A percentile compares a stretch with the other conserved stretches of the same genome.
These are phyloP conservation scores for Brachionus rubens DNA, from an alignment of 1,140 invertebrate genomes.

Conservation along the genomic window DNA sequence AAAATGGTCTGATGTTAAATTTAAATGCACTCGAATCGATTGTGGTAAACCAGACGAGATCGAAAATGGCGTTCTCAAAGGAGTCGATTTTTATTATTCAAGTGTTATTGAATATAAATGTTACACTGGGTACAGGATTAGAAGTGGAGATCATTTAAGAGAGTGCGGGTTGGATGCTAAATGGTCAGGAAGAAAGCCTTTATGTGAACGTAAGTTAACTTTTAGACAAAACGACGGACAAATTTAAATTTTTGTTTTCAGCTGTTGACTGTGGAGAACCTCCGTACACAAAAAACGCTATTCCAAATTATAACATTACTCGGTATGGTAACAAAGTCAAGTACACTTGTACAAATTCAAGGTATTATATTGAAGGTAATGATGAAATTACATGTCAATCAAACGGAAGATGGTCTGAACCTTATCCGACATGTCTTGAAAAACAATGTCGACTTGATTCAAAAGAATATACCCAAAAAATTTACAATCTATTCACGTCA, in stretches of 20 bases:
- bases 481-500: background rate
- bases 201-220: constrained; percentile 30
- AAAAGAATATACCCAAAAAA: background rate
- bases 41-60: constrained; percentile 30
- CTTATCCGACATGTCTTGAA: background rate
- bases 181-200: constrained; percentile 13
- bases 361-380: background rate
- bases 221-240: background rate
- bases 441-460: constrained; percentile 2
- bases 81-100: constrained; percentile 13
- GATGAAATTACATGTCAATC: background rate
- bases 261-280: constrained; percentile 43
- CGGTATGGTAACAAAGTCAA: background rate
- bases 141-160: constrained; percentile 22
- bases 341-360: background rate
- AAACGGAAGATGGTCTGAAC: background rate
- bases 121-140: constrained; percentile 2
- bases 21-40: constrained; percentile 4
- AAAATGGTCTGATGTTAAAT: constrained; percentile 28
- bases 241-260: background rate
- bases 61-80: constrained; percentile 18
- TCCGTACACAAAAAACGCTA: constrained; percentile 23
- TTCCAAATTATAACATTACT: constrained; percentile 4
- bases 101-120: constrained; percentile 43
- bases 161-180: background rate